phyloP scores from a whole-genome alignment of 2,113 vertebrate genomes.

The Tetrax tetrax region DNA sequence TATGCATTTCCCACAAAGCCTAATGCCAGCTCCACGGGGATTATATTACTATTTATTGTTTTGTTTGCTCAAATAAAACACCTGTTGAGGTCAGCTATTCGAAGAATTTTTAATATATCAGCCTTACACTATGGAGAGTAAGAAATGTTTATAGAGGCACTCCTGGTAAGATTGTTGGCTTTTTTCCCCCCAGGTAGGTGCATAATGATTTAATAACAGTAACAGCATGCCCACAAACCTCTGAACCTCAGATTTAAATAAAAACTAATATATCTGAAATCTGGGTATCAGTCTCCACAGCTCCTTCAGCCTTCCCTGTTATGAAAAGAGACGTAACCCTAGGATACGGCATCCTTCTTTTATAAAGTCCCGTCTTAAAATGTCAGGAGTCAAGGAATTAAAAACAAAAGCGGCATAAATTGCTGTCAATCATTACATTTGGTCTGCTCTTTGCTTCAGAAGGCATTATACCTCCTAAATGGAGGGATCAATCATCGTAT shows the following conservation, averaged over 20 bases:
- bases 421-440: conserved; percentile 70
- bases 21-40: conserved; percentile 52
- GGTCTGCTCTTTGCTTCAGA: conserved; percentile 57
- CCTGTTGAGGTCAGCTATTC: conserved; percentile 59
- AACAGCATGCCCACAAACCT: conserved; percentile 68
- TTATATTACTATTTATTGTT: conserved; percentile 69
- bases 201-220: conserved; percentile 72
- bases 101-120: conserved; percentile 71
- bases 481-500: conserved; percentile 55
- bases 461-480: conserved; percentile 61
- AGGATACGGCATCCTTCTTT: conserved; percentile 52
- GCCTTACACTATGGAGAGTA: conserved; percentile 36
- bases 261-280: conserved; percentile 69
- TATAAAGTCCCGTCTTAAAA: conserved; percentile 48
- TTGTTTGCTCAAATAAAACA: conserved; percentile 69
- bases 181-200: conserved; percentile 47
- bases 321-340: conserved; percentile 54
- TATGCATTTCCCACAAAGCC: conserved; percentile 63
- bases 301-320: conserved; percentile 13
- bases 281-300: conserved; percentile 26
- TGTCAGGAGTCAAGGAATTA: conserved; percentile 67
- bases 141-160: conserved; percentile 58
- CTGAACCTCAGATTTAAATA: conserved; percentile 64
- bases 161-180: conserved; percentile 34
- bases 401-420: conserved; percentile 68